phyloP scores from a whole-genome alignment of 2,797 vertebrate genomes.

The Epinephelus coioides region DNA sequence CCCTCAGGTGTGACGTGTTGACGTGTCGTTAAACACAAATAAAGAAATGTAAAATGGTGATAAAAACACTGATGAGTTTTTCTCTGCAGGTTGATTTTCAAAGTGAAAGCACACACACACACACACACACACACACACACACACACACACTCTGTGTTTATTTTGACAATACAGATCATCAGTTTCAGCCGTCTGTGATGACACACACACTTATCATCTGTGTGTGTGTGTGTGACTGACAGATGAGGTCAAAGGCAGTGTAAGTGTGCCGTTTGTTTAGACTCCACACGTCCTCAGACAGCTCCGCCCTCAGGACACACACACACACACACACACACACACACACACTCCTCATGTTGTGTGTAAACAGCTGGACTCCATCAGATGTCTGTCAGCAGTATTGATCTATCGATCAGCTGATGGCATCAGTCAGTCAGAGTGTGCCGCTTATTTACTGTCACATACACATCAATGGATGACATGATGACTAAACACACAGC shows the following conservation, averaged over 20 bases:
- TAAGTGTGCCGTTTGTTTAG: too few species aligned
- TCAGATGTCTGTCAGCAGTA: conserved; percentile 16
- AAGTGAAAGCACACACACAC: too few species aligned
- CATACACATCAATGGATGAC: conserved; percentile 44
- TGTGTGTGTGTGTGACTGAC: conserved; percentile 1
- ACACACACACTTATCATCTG: not conserved
- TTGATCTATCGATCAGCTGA: conserved; percentile 57
- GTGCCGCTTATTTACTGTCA: conserved; percentile 45
- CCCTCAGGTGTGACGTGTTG: too few species aligned
- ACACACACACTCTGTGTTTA: conserved; percentile 23
- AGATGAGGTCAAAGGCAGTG: too few species aligned
- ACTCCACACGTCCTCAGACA: too few species aligned
- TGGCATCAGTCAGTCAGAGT: conserved; percentile 47
- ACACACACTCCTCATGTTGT: conserved; percentile 22
- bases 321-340: not conserved
- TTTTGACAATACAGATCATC: conserved; percentile 33
- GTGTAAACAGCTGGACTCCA: conserved; percentile 41
- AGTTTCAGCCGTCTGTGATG: not conserved
- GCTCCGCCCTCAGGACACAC: not conserved
- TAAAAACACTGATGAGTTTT: too few species aligned
- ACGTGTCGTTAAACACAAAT: too few species aligned
- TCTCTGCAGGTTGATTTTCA: too few species aligned
- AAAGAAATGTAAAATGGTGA: too few species aligned
- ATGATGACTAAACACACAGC: conserved; percentile 52
- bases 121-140: too few species aligned